Conservation (phyloP, 2,888 invertebrate species). For the Meganola albula region DNA sequence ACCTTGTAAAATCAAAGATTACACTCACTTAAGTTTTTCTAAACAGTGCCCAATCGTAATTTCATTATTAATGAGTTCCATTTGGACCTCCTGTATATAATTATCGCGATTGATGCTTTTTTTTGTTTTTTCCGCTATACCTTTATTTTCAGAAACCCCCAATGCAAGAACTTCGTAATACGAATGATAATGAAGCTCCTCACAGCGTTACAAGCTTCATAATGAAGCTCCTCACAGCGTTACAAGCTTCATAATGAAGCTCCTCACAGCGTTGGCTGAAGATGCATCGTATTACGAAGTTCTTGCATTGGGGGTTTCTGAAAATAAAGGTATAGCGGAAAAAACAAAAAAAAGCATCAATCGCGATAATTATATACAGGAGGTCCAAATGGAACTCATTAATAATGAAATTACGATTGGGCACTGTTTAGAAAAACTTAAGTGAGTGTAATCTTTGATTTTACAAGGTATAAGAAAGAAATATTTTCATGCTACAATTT, state of each 20-base stretch:
- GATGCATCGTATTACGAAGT: constrained; percentile 11
- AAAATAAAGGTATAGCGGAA: constrained; percentile 7
- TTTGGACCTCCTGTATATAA: constrained; percentile 9
- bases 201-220: constrained; percentile 9
- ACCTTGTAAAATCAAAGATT: constrained; percentile 8
- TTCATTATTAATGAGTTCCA: constrained; percentile 8
- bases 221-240: no score
- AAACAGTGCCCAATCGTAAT: constrained; percentile 9
- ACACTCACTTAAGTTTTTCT: constrained; percentile 10
- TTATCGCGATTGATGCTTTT: constrained; percentile 8
- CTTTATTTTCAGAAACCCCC: constrained; percentile 8
- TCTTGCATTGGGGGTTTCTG: constrained; percentile 9
- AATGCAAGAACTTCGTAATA: constrained; percentile 11
- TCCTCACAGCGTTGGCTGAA: constrained; percentile 10
- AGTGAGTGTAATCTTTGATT: constrained; percentile 9
- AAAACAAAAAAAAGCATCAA: constrained; percentile 8
- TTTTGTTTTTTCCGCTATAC: constrained; percentile 7
- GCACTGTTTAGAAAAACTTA: constrained; percentile 6
- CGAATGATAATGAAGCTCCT: constrained; percentile 9
- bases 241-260: constrained; percentile 11
- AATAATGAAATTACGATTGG: constrained; percentile 8
- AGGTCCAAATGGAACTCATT: constrained; percentile 8
- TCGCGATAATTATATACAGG: constrained; percentile 9
- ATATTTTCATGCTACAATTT: constrained; percentile 5
- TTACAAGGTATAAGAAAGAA: constrained; percentile 6